A percentile compares a stretch with the other conserved stretches of the same genome.
phyloP scores from a whole-genome alignment of 2,113 vertebrate species.

The Alexandromys fortis region DNA sequence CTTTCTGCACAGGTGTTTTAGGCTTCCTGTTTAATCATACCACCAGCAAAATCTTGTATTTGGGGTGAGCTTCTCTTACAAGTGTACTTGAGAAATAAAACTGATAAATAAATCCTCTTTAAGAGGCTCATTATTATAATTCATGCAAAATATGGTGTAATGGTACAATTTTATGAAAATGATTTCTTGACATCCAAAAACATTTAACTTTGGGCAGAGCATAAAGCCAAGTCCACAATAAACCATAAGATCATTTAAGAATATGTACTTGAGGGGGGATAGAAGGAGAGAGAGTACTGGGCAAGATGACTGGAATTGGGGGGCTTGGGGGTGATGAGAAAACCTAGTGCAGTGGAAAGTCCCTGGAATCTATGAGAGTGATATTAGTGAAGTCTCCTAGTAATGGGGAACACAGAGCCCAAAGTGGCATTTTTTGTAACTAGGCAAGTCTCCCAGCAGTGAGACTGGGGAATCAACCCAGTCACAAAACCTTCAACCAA shows the following conservation, averaged over 20 bases:
- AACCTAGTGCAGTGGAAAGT: not conserved
- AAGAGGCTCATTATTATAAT: not conserved
- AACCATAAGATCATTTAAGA: not conserved
- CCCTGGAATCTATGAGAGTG: not conserved
- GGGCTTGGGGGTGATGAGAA: not conserved
- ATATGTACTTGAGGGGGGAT: not conserved
- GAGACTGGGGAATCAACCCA: not conserved
- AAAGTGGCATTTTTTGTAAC: not conserved
- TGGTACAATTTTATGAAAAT: not conserved
- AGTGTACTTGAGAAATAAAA: not conserved
- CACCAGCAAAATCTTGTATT: not conserved
- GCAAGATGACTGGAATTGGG: not conserved
- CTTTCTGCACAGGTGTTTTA: not conserved
- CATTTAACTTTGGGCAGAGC: not conserved
- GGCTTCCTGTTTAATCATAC: not conserved
- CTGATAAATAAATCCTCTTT: constrained; percentile 4
- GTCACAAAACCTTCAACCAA: not conserved
- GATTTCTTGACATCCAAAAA: not conserved
- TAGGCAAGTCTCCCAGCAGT: not conserved
- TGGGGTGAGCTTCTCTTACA: not conserved
- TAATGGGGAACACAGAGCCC: not conserved
- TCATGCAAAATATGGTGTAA: not conserved
- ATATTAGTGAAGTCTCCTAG: not conserved
- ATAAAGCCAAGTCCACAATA: not conserved
- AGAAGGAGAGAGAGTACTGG: not conserved